phyloP scores from a whole-genome alignment of 2,888 invertebrate genomes.

The Apeira syringaria region DNA sequence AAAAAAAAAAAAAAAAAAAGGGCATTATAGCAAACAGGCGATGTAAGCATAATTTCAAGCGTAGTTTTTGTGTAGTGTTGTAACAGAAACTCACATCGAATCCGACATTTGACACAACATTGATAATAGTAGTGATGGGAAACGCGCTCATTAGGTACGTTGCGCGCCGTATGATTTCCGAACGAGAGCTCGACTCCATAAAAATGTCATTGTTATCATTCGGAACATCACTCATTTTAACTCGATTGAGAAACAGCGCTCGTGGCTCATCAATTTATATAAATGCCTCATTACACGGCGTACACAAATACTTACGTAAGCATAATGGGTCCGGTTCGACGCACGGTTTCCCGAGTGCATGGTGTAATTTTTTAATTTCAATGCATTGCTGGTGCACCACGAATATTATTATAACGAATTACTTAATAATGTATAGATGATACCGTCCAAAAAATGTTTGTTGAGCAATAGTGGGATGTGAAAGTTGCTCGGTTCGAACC shows the following conservation, averaged over 20 bases:
- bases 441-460: constrained; percentile 31
- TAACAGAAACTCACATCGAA: constrained; percentile 27
- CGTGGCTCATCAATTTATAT: constrained; percentile 62
- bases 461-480: constrained; percentile 27
- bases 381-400: constrained; percentile 43
- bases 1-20: no score
- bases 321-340: constrained; percentile 48
- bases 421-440: constrained; percentile 39
- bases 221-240: constrained; percentile 70
- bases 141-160: constrained; percentile 39
- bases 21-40: no score
- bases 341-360: constrained; percentile 55
- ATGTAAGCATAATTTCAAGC: no score
- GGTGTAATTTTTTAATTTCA: constrained; percentile 59
- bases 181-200: constrained; percentile 36
- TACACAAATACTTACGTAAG: constrained; percentile 51
- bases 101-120: constrained; percentile 21
- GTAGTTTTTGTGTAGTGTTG: no score
- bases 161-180: constrained; percentile 39
- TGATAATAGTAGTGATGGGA: constrained; percentile 31
- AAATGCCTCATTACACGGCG: constrained; percentile 64
- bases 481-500: constrained; percentile 24
- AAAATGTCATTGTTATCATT: constrained; percentile 63
- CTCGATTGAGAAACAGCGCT: constrained; percentile 49
- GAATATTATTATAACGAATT: constrained; percentile 28